Percentiles rank a stretch among this genome's conserved stretches.
Evolutionary conservation across 2,113 vertebrate genomes (phyloP).

Genomic region (Callorhinus ursinus): DNA sequence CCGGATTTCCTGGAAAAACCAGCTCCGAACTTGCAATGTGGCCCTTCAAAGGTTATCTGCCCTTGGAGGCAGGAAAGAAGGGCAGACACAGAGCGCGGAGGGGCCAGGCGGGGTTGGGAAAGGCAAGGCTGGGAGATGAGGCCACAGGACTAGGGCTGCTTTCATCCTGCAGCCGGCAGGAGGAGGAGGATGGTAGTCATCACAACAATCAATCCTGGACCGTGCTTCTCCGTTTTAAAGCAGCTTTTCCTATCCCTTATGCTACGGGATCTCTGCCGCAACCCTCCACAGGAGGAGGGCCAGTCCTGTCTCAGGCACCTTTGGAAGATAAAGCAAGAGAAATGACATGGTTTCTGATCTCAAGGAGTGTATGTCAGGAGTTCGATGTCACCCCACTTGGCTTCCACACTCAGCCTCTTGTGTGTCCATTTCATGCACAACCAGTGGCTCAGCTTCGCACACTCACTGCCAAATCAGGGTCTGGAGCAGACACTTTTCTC

Average conservation of each 20-base stretch:
- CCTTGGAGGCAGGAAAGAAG: background rate
- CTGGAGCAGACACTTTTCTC: background rate
- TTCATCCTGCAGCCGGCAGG: background rate
- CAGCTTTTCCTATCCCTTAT: background rate
- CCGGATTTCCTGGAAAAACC: background rate
- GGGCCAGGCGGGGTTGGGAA: background rate
- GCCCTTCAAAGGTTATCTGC: background rate
- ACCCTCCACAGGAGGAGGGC: background rate
- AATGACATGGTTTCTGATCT: background rate
- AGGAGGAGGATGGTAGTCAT: background rate
- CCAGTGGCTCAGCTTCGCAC: background rate
- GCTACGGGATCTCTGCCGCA: background rate
- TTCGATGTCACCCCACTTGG: background rate
- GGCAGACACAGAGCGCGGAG: background rate
- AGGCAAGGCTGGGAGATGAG: background rate
- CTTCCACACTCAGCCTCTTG: background rate
- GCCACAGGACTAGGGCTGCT: background rate
- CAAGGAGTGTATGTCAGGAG: background rate
- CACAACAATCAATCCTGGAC: background rate
- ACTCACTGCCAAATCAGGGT: background rate
- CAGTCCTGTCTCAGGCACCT: background rate
- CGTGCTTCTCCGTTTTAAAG: background rate
- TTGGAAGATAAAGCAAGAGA: background rate
- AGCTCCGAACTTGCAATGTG: background rate
- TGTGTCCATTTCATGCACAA: background rate